Evolutionary conservation across 2,888 invertebrate genomes (phyloP).

Genomic region (Scaptomyza polygonia): DNA sequence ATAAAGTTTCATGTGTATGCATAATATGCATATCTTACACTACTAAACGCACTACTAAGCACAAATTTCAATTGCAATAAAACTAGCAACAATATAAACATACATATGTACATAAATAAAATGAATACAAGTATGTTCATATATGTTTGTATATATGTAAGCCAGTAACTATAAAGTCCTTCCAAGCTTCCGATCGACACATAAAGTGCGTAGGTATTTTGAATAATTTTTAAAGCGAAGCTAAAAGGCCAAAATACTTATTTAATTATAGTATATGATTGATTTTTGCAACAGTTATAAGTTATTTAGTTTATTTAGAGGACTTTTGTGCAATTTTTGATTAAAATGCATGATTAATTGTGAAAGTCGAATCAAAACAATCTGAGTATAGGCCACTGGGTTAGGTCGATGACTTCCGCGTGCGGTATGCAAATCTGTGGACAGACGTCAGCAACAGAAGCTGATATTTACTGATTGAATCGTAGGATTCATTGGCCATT

Average conservation of each 20-base stretch:
- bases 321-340: constrained; percentile 5
- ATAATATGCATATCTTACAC: background rate
- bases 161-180: no score
- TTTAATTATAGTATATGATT: no score
- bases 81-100: no score
- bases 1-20: background rate
- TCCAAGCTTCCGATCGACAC: no score
- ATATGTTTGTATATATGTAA: no score
- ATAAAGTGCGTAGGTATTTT: no score
- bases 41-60: background rate
- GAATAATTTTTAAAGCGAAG: no score
- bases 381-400: constrained; percentile 35
- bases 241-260: no score
- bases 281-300: background rate
- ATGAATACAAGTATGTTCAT: no score
- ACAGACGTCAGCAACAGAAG: constrained; percentile 37
- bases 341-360: constrained; percentile 29
- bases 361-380: constrained; percentile 37
- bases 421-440: constrained; percentile 8
- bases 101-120: no score
- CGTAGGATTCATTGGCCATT: background rate
- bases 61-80: no score
- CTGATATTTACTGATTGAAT: constrained; percentile 21
- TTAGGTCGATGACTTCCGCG: constrained; percentile 50
- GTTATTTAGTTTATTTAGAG: background rate